Conservation (phyloP, 2,888 invertebrate species). For the Papilio elwesi region DNA sequence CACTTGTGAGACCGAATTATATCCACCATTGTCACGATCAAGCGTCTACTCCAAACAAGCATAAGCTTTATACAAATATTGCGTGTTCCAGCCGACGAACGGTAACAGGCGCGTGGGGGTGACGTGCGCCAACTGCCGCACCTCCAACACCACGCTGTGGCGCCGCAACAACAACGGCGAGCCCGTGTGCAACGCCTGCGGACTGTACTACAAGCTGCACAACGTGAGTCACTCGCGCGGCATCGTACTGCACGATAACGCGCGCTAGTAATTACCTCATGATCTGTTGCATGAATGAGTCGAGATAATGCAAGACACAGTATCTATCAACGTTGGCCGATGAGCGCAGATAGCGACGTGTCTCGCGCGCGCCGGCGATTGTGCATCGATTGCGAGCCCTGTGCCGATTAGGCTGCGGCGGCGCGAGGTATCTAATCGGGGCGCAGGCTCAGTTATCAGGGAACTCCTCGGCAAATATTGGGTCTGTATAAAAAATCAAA, state of each 20-base stretch:
- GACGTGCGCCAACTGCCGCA: slow-evolving; percentile 97
- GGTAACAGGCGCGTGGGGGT: slow-evolving; percentile 88
- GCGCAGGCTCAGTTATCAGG: slow-evolving; percentile 73
- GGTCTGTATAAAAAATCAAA: slow-evolving; percentile 80
- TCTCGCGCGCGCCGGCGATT: slow-evolving; percentile 44
- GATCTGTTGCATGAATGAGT: slow-evolving; percentile 20
- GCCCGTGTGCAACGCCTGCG: slow-evolving; percentile 99
- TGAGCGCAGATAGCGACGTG: slow-evolving; percentile 17
- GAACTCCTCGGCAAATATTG: slow-evolving; percentile 84
- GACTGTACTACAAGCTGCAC: slow-evolving; percentile 96
- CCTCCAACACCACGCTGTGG: slow-evolving; percentile 97
- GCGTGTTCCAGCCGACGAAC: slow-evolving; percentile 73
- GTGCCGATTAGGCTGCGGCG: slow-evolving; percentile 51
- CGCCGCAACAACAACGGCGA: slow-evolving; percentile 96
- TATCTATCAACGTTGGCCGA: slow-evolving; percentile 20
- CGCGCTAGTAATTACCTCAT: not conserved
- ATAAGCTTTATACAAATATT: not conserved
- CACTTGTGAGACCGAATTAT: slow-evolving; percentile 62
- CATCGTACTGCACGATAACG: not conserved
- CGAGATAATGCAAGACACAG: slow-evolving; percentile 21
- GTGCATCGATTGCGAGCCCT: slow-evolving; percentile 58
- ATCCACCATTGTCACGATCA: not conserved
- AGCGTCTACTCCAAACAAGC: not conserved
- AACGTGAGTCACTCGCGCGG: slow-evolving; percentile 81
- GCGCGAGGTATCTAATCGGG: slow-evolving; percentile 75